A percentile compares a stretch with the other conserved stretches of the same genome.
Conservation (phyloP, 2,888 invertebrate genomes). For the Ormyrus thymus region DNA sequence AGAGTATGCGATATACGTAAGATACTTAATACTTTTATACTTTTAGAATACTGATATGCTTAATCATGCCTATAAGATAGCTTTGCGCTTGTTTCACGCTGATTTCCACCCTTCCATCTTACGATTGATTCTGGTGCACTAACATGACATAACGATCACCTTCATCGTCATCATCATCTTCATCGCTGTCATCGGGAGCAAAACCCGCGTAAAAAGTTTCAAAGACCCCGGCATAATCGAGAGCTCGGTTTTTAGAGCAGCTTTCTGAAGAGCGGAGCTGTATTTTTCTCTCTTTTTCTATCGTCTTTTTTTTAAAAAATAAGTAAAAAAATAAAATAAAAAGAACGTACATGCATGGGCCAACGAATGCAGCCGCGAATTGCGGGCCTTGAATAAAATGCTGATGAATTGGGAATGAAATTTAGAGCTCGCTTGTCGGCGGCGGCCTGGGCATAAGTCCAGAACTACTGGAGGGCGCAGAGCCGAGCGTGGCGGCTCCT, state of each 20-base stretch:
- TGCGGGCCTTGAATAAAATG: slow-evolving; percentile 21
- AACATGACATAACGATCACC: slow-evolving; percentile 30
- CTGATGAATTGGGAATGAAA: slow-evolving; percentile 48
- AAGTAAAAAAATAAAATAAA: slow-evolving; percentile 22
- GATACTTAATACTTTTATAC: no score
- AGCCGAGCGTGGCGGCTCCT: slow-evolving; percentile 69
- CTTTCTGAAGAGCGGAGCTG: slow-evolving; percentile 8
- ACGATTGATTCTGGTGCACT: not conserved
- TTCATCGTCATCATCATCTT: slow-evolving; percentile 35
- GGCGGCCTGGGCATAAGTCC: slow-evolving; percentile 72
- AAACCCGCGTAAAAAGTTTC: not conserved
- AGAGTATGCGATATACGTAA: no score
- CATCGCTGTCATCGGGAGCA: slow-evolving; percentile 12
- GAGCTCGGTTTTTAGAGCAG: slow-evolving; percentile 13
- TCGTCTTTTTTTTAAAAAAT: slow-evolving; percentile 5
- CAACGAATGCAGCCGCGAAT: slow-evolving; percentile 9
- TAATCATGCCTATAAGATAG: no score
- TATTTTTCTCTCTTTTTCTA: not conserved
- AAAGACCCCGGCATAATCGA: slow-evolving; percentile 9
- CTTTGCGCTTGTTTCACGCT: no score
- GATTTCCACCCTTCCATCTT: no score
- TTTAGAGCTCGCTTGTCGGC: slow-evolving; percentile 72
- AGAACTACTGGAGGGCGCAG: slow-evolving; percentile 73
- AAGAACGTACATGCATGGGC: slow-evolving; percentile 44
- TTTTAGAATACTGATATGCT: no score